These are phyloP conservation scores for Mirounga angustirostris DNA, from an alignment of 2,113 vertebrate species.

Conservation along the genomic window DNA sequence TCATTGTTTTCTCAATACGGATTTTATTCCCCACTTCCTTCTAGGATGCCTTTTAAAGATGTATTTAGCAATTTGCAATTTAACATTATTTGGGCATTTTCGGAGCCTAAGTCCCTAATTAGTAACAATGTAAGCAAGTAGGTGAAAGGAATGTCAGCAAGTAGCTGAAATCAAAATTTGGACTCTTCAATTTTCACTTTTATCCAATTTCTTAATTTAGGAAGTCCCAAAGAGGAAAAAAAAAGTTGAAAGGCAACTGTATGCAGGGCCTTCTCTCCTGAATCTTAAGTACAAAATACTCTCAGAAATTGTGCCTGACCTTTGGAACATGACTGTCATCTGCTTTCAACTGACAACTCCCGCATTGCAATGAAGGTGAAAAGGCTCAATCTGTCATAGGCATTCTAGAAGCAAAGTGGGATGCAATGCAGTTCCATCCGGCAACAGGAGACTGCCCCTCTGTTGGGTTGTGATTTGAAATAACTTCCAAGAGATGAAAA, in stretches of 20 bases:
- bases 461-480: background rate
- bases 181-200: background rate
- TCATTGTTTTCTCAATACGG: background rate
- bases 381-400: background rate
- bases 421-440: background rate
- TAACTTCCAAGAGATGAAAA: constrained; percentile 38
- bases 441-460: background rate
- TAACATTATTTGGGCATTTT: background rate
- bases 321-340: constrained; percentile 42
- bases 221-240: background rate
- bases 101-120: background rate
- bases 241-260: background rate
- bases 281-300: background rate
- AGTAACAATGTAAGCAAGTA: background rate
- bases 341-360: constrained; percentile 27
- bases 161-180: background rate
- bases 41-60: background rate
- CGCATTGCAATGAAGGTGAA: constrained; percentile 27
- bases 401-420: background rate
- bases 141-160: background rate
- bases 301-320: constrained; percentile 36
- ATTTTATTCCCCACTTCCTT: background rate
- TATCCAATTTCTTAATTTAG: constrained; percentile 8
- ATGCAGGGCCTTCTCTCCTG: background rate
- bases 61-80: background rate